Base-by-base conservation (phyloP, 1,140 invertebrate species). In the Bemisia tabaci region DNA sequence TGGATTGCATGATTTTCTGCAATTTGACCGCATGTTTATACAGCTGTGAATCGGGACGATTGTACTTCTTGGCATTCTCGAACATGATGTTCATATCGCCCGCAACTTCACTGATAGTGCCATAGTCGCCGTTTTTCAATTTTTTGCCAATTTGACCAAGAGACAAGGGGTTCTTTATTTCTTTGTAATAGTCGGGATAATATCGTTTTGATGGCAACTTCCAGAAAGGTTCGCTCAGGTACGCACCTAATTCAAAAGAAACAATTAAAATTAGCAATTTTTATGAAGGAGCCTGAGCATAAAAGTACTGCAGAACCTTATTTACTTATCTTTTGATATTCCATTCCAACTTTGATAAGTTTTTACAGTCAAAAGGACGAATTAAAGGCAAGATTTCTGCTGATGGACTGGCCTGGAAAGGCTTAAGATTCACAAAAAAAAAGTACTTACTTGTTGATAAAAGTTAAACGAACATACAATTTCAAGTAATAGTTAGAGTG, bases 41-140 rank as follows among this genome's bases (percentile, higher is more conserved):
- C 26, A 97, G 80, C 72, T 87, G 84, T 2, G 92, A 94, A 64
- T 90, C 89, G 59, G 90, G 87, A 63, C 90, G 79, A 76, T 98
- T 98, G 77, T 97, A 98, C 71, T 89, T 87, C 75, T 94, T 95
- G 9, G 95, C 95, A 82, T 98, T 98, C 75, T 97, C 91, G 81
- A 98, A 96, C 88, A 99, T 95, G n/a, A 97, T 85, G 76, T 95
- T 95, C 81, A 98, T 85, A 75, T 98, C 96, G 0, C 87, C 87
- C n/a, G 92, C 90, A 65, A 98, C 84, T 77, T 97, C 92, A 68
- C 87, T 89, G 1, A 97, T 79, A 21, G 88, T 91, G 2, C 85
- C 87, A 77, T 98, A 98, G 70, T 86, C 84, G 23, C 89, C 89
- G 74, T 85, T 87, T 77, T 87, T 88, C 24, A 97, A 84, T 80